These are phyloP conservation scores for Agelaius tricolor DNA, from an alignment of 2,113 vertebrate genomes.

Conservation along the genomic window DNA sequence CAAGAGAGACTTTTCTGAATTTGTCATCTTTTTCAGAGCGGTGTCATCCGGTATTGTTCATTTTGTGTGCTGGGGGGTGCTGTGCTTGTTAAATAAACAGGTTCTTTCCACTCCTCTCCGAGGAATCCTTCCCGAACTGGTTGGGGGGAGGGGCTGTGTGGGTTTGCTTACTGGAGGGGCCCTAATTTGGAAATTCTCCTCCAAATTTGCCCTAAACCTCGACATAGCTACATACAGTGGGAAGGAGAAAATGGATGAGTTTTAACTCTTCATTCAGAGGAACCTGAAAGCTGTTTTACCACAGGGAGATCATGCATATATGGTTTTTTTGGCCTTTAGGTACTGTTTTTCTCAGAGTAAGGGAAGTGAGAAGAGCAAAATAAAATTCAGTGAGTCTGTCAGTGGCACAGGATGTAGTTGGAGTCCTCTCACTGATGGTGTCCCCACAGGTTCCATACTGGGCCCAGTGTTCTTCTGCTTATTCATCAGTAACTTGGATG, in stretches of 20 bases:
- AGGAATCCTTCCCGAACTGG: no score
- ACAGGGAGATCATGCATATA: accelerated
- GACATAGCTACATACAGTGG: neutral
- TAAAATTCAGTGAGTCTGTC: neutral
- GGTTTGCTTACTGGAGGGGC: no score
- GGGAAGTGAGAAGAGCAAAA: neutral
- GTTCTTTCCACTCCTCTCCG: no score
- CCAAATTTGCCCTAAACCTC: no score
- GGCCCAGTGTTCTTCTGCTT: neutral
- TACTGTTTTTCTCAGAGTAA: neutral
- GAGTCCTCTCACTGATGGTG: neutral
- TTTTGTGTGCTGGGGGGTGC: no score
- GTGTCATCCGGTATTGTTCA: no score
- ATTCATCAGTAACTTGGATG: neutral
- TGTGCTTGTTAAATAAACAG: no score
- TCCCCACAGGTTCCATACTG: neutral
- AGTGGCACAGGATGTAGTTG: neutral
- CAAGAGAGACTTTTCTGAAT: no score
- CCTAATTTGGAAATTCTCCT: no score
- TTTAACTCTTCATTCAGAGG: neutral
- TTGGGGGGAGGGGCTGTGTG: no score
- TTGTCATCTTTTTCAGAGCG: no score
- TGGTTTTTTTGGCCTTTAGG: neutral
- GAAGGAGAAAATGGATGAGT: neutral
- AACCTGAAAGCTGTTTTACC: neutral